A percentile compares a stretch with the other conserved stretches of the same genome.
These are phyloP conservation scores for Parnassius smintheus DNA, from an alignment of 2,888 invertebrate species.

Conservation along the genomic window DNA sequence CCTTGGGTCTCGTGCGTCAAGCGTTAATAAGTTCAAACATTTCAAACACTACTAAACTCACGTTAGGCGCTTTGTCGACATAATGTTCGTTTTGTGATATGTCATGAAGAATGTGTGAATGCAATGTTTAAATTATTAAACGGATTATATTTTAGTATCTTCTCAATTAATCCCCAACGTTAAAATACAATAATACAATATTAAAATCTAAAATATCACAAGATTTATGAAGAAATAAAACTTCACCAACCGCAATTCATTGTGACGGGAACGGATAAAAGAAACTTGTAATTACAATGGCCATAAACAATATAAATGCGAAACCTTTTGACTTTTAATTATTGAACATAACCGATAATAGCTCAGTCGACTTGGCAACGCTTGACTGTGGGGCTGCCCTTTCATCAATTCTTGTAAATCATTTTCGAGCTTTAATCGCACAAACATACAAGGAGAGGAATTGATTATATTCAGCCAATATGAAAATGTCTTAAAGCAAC, in stretches of 20 bases:
- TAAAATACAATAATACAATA: too few species aligned
- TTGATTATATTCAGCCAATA: conserved; percentile 3
- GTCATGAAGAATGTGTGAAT: conserved; percentile 21
- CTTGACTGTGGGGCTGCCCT: conserved; percentile 48
- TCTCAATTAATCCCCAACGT: conserved; percentile 32
- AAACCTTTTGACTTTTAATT: conserved; percentile 70
- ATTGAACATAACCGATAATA: conserved; percentile 55
- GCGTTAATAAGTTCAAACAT: conserved; percentile 53
- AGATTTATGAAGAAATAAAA: conserved; percentile 25
- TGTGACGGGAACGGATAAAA: conserved; percentile 41
- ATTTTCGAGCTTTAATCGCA: conserved; percentile 41
- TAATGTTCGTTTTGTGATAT: too few species aligned
- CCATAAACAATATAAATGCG: conserved; percentile 56
- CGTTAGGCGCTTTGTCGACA: too few species aligned
- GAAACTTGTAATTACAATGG: conserved; percentile 55
- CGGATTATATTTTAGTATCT: not conserved
- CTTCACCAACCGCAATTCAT: conserved; percentile 53
- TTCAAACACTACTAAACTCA: conserved; percentile 53
- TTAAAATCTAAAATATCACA: conserved; percentile 4
- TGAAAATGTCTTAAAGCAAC: too few species aligned
- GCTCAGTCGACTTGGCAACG: conserved; percentile 40
- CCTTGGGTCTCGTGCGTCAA: conserved; percentile 44
- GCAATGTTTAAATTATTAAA: not conserved
- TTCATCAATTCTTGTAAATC: conserved; percentile 63
- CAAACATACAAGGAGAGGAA: conserved; percentile 36